Evolutionary conservation across 2,797 vertebrate species (phyloP), one percentile per base, ranked within the genome.

Genomic region (Huso huso): DNA sequence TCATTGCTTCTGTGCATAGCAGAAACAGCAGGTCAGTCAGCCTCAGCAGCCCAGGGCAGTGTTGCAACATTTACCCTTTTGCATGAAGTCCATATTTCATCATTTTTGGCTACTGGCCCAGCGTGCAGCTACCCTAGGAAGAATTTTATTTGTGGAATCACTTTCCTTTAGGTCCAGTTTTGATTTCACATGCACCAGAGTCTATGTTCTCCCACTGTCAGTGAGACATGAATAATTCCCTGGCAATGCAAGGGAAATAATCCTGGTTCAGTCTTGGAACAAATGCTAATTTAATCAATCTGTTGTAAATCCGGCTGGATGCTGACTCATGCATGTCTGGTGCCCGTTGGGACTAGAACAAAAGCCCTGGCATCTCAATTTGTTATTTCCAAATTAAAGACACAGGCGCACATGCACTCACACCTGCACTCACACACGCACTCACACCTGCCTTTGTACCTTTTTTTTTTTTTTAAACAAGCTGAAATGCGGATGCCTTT

Each of bases 251-350:
- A 82, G 79, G 82, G 77, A 72, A 77, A 75, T 81, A 86, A 72
- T 86, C 77, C 80, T 80, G 76, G 76, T 88, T 82, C 78, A 89
- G 86, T 84, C 87, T 88, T 90, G 81, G 86, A 90, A 90, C 84
- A 83, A 92, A 94, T 93, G 91, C 89, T 93, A 94, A 94, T 95
- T 93, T 92, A 92, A 94, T 94, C 88, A 91, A 91, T 91, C 79
- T 83, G 89, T 91, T 91, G 89, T 90, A 92, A 92, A 91, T 93
- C 89, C 82, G 80, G 79, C 85, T 89, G 83, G 84, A 81, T 93
- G 93, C 95, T 96, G 94, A 96, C 90, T 95, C 93, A 94, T 85
- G 88, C 87, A 87, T 83, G 87, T 90, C 89, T 85, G 75, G 75
- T 79, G 81, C 79, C 90, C 84, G 84, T 2, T 67, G 76, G 84